These are phyloP conservation scores for Nephrotoma appendiculata DNA, from an alignment of 2,888 invertebrate genomes.

Conservation along the genomic window DNA sequence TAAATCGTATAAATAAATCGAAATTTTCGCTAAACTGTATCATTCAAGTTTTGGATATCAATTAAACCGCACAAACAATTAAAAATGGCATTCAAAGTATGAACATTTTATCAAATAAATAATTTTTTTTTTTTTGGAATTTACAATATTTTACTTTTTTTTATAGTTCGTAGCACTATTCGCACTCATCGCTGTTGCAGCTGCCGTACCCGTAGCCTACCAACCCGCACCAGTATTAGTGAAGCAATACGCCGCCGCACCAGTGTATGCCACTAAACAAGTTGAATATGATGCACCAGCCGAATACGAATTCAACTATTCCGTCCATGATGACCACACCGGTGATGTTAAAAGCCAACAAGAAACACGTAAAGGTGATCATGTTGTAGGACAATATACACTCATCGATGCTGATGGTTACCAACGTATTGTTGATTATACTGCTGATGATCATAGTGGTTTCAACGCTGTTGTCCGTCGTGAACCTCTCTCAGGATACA, in stretches of 20 bases:
- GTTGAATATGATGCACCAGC: conserved; percentile 26
- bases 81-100: conserved; percentile 1
- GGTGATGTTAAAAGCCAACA: conserved; percentile 38
- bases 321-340: conserved; percentile 35
- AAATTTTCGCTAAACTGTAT: background rate
- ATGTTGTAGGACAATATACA: conserved; percentile 36
- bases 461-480: conserved; percentile 39
- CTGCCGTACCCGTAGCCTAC: background rate
- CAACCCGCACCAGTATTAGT: background rate
- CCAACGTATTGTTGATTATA: conserved; percentile 36
- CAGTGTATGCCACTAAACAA: background rate
- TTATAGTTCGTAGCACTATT: background rate
- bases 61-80: background rate
- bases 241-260: background rate
- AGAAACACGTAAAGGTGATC: conserved; percentile 36
- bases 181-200: background rate
- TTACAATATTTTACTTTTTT: background rate
- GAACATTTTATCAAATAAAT: background rate
- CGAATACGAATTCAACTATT: conserved; percentile 35
- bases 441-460: conserved; percentile 36
- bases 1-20: background rate
- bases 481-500: conserved; percentile 29
- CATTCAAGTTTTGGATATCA: background rate
- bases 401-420: conserved; percentile 38
- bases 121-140: background rate